Conservation (phyloP, 1,140 invertebrate species). For the Sarcophaga bullata region DNA sequence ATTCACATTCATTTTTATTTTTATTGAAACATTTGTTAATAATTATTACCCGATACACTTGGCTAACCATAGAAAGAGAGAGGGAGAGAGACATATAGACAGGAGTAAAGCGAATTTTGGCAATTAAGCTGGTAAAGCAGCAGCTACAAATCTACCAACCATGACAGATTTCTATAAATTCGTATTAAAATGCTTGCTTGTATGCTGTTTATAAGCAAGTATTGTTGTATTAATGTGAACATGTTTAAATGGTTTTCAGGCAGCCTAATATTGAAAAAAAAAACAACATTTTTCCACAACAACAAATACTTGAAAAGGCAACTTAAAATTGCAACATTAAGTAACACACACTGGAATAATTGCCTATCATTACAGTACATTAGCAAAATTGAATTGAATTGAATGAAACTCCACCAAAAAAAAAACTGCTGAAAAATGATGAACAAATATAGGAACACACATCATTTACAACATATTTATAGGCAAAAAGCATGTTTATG, state of each 20-base stretch:
- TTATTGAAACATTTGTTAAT: constrained; percentile 17
- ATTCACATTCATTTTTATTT: no score
- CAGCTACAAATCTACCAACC: background rate
- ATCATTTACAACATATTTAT: no score
- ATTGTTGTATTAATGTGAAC: no score
- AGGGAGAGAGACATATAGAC: no score
- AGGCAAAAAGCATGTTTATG: background rate
- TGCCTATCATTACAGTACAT: constrained; percentile 22
- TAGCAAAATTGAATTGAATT: constrained; percentile 23
- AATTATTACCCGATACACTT: constrained; percentile 10
- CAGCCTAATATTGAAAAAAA: background rate
- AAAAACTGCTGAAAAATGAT: no score
- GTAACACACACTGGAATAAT: background rate
- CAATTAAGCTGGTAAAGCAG: background rate
- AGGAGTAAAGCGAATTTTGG: no score
- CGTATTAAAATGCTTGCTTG: no score
- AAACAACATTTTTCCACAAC: no score
- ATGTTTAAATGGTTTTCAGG: constrained; percentile 2
- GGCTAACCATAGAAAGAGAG: background rate
- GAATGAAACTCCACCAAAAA: background rate
- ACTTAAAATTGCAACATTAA: constrained; percentile 20
- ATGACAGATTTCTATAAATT: constrained; percentile 4
- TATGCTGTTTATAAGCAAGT: no score
- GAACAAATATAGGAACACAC: no score
- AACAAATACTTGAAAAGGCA: background rate